Evolutionary conservation across 2,888 invertebrate species (phyloP), one percentile per base, ranked within the genome.

Genomic region (Hybos culiciformis): DNA sequence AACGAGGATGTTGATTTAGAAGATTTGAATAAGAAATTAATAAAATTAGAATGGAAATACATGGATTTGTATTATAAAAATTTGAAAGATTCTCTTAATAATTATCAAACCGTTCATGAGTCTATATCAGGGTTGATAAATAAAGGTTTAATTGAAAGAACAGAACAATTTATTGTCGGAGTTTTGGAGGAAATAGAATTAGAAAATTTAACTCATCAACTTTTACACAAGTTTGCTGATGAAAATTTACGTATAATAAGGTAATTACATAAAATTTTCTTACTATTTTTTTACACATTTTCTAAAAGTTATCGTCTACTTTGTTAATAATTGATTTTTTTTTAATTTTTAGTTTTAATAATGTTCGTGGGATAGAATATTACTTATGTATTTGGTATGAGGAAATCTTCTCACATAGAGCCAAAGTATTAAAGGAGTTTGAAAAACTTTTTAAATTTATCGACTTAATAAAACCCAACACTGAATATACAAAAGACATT

Each of bases 21-120:
- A 4, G 38, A 38, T 4, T 57, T 56, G 45, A 49, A 51, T 37
- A 36, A 38, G 1, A 71, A 77, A 54, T 71, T 72, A 37, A 59
- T 60, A 17, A 63, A 67, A 12, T 53, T 80, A 4, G 73, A 76
- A 56, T 63, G 70, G 53, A 73, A 72, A 48, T 80, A 78, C 55
- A 62, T 80, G 15, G 53, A 56, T 24, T 52, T 57, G 1, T 61
- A 58, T 44, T 51, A 56, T 3, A 38, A 44, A 2, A 54, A 52
- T 9, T 47, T 64, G 15, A 39, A 49, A 18, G 45, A 50, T n/a
- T 58, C 38, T 14, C 18, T 34, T 24, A 38, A 9, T 17, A 39
- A 38, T 9, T 37, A 48, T 4, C 39, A 4, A 11, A 47, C 37
- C 41, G 51, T n/a, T n/a, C n/a, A n/a, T n/a, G n/a, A n/a, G n/a